Evolutionary conservation across 2,113 vertebrate species (phyloP), one percentile per base, ranked within the genome.

Genomic region (Narcine bancroftii): DNA sequence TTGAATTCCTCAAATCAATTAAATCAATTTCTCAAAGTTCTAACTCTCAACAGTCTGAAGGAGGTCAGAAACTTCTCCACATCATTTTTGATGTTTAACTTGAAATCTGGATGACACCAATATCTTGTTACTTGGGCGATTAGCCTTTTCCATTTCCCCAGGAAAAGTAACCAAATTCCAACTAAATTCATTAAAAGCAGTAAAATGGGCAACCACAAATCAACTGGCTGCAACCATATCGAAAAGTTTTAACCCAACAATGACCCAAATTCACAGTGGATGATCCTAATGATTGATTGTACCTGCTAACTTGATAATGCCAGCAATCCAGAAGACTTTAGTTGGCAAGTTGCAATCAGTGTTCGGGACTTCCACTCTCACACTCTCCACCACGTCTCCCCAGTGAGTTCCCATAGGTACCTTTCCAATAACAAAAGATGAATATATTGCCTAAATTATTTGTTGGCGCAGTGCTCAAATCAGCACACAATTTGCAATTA

Each of bases 251-350:
- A 15, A 19, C 21, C 33, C 2, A 87, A 33, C 50, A 87, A 85
- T 36, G 33, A 13, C 5, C 60, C 24, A 81, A 81, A 29, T n/a
- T 85, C 53, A 60, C 33, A 7, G 29, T 47, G 26, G 45, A 4
- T 33, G 36, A 36, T 56, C 3, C 47, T n/a, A 56, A 26, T 56
- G 72, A 56, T 75, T 39, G 65, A 26, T 71, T 85, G 50, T 93
- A 98, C 98, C 98, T 97, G 98, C 98, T 95, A 99, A 95, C 94
- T 98, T 99, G 93, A 98, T 95, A 94, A 99, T 97, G 93, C 97
- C 97, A 95, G 98, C 98, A 94, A 99, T 98, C 98, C 98, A 99
- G 96, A 98, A 99, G 94, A 99, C 98, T 95, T 99, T 99, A 92
- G 97, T 97, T 93, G 97, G 96, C 76, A 98, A 95, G 94, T 94